phyloP scores from a whole-genome alignment of 1,140 invertebrate species.

The Temnothorax curvispinosus region DNA sequence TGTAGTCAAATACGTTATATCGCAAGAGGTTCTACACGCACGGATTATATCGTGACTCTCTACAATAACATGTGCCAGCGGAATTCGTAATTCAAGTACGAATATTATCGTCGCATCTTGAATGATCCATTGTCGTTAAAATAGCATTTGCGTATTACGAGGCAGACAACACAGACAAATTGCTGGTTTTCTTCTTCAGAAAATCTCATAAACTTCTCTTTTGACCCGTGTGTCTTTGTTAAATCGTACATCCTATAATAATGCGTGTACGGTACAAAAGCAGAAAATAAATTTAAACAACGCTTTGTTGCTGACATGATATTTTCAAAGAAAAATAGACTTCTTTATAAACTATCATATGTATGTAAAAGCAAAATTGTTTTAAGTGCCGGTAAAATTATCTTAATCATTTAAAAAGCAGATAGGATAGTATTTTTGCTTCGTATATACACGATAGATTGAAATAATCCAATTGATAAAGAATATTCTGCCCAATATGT shows the following conservation, averaged over 20 bases:
- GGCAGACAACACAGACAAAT: conserved; percentile 1
- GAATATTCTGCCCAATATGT: conserved; percentile 62
- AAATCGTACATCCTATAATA: not conserved
- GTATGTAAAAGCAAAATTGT: not conserved
- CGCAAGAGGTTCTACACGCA: not conserved
- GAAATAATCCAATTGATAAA: conserved; percentile 60
- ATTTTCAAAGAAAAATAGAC: not conserved
- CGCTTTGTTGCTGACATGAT: not conserved
- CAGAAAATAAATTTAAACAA: not conserved
- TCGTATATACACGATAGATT: not conserved
- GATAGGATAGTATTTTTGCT: not conserved
- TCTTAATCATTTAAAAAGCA: not conserved
- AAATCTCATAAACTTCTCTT: not conserved
- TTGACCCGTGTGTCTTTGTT: not conserved
- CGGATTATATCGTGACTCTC: conserved; percentile 60
- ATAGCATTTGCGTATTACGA: conserved; percentile 8
- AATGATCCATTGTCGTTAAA: conserved; percentile 65
- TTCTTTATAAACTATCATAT: not conserved
- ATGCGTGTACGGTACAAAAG: not conserved
- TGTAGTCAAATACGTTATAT: conserved; percentile 25
- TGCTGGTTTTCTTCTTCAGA: not conserved
- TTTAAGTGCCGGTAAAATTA: not conserved
- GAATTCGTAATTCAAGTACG: conserved; percentile 61
- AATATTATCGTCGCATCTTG: conserved; percentile 58
- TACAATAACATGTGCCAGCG: conserved; percentile 56